phyloP scores from a whole-genome alignment of 2,888 invertebrate species.

The Caenorhabditis sp. region DNA sequence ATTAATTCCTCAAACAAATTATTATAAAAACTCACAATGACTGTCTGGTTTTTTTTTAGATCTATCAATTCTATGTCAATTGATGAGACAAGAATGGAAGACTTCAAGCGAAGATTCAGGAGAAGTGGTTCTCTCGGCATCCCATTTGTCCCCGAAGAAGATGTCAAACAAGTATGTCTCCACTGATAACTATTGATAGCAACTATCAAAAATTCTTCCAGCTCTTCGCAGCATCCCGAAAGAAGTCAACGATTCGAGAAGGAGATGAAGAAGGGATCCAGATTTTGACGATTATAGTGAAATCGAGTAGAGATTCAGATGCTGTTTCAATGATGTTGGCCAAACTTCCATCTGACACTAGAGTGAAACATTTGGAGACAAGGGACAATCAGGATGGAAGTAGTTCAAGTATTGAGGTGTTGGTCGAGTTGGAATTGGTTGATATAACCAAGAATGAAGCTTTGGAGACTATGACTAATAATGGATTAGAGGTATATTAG shows the following conservation, averaged over 20 bases:
- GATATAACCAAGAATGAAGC: conserved; percentile 52
- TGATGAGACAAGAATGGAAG: conserved; percentile 56
- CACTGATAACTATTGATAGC: not conserved
- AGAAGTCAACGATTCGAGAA: conserved; percentile 36
- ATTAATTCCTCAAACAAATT: too few species aligned
- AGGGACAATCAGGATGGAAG: conserved; percentile 53
- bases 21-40: too few species aligned
- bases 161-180: conserved; percentile 46
- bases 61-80: conserved; percentile 26
- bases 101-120: conserved; percentile 69
- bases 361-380: conserved; percentile 57
- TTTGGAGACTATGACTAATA: conserved; percentile 52
- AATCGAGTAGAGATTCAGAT: conserved; percentile 46
- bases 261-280: conserved; percentile 58
- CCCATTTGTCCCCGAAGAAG: conserved; percentile 70
- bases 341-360: conserved; percentile 52
- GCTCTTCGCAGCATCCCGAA: conserved; percentile 23
- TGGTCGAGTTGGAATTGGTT: conserved; percentile 52
- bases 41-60: not conserved
- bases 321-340: conserved; percentile 58
- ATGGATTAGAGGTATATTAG: conserved; percentile 45
- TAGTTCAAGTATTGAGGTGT: conserved; percentile 43
- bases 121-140: conserved; percentile 70
- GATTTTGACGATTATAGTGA: conserved; percentile 65
- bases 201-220: not conserved